Evolutionary conservation across 2,888 invertebrate genomes (phyloP), one percentile per base, ranked within the genome.

Genomic region (Platycnemis pennipes): DNA sequence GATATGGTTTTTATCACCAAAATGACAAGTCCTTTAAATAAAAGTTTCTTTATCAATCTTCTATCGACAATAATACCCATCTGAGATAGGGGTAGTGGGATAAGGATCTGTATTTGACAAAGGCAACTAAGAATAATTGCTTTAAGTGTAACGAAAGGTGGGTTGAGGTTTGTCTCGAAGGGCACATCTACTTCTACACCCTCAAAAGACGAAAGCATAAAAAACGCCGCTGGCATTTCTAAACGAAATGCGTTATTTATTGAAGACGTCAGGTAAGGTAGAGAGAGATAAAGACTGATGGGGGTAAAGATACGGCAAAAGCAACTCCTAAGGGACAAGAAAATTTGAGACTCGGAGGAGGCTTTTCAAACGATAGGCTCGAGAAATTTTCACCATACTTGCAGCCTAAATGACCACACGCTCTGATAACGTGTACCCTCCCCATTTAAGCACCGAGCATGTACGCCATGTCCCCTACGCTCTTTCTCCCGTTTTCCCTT

Each of bases 381-480:
- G n/a, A 45, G 37, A 87, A 87, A 87, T 45, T 77, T 45, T 87
- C 87, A 87, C 44, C 45, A 26, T n/a, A 46, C 87, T 44, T 46
- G 46, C 87, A 44, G 87, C n/a, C n/a, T 63, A 46, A n/a, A 46
- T 45, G 13, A 45, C 87, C n/a, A 26, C 5, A 44, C 87, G 45
- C 45, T 37, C n/a, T 46, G 87, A 87, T 45, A 44, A 87, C 45
- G 8, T 45, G 7, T 46, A 2, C n/a, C 46, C 46, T 22, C n/a
- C 46, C n/a, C 16, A 44, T 86, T 86, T n/a, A 87, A 87, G 45
- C n/a, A 46, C 45, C 87, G 87, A 87, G 22, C 87, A 87, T 46
- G 87, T 45, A n/a, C 26, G 87, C 13, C 77, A 77, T 63, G 63
- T 11, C 49, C 49, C 19, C 37, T 77, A 37, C 13, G 13, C 63